Base-by-base conservation (phyloP, 1,140 invertebrate genomes). In the Neotoxoptera formosana region DNA sequence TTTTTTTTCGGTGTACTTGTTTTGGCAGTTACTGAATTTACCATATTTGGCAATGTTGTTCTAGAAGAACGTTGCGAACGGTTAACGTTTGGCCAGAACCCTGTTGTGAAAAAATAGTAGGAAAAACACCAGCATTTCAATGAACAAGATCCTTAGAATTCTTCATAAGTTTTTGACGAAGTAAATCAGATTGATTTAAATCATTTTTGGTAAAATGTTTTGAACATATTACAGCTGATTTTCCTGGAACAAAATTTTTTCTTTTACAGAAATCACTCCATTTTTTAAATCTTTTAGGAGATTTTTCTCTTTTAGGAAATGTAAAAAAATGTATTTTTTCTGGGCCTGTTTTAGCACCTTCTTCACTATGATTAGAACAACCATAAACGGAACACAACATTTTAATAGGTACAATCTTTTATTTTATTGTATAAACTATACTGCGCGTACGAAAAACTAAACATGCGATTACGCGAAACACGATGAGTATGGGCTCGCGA, bases 301-400 rank as follows among this genome's bases (percentile, higher is more conserved):
- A 81, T 34, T 81, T 81, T 81, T 81, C 67, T 34, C 67, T 81
- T 81, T 81, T 81, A 81, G 67, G n/a, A 81, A 81, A 81, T 34
- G 67, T 81, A 81, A 81, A 81, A 81, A 20, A 81, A 81, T 81
- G 67, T 34, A 81, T 81, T 81, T 81, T 81, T 81, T 81, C 67
- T 81, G 67, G 67, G n/a, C 34, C 67, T 34, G 30, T 34, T 81
- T 81, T 34, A 81, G 14, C 11, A 60, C 56, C 67, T 81, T 81
- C 17, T 81, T 81, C 67, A 81, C 67, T 81, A 34, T 81, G 34
- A 81, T 34, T 81, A 81, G 23, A 60, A 60, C 67, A 81, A 81
- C 67, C 67, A 81, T 81, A 81, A n/a, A 81, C 67, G 30, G 67
- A 81, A 81, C 67, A 81, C 67, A 81, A 81, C 67, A 34, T 81